A percentile compares a stretch with the other conserved stretches of the same genome.
Evolutionary conservation across 1,140 invertebrate genomes (phyloP).

Genomic region (Drosophila gunungcola): DNA sequence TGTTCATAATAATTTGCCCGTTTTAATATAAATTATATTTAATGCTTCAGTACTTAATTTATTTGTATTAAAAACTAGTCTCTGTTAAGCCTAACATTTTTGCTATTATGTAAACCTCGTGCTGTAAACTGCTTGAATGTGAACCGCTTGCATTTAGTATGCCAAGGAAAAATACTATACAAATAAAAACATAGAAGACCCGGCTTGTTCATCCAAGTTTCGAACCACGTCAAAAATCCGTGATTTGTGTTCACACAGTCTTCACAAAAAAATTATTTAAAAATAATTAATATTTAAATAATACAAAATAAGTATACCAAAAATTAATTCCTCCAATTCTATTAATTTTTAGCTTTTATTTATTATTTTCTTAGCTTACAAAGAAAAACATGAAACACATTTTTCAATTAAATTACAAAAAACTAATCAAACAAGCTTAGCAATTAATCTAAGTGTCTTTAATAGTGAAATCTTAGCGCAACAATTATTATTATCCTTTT

Average conservation of each 20-base stretch:
- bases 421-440: constrained; percentile 79
- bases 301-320: background rate
- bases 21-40: too few species aligned
- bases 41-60: background rate
- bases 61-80: background rate
- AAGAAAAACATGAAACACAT: constrained; percentile 63
- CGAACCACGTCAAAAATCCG: too few species aligned
- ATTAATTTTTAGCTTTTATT: constrained; percentile 59
- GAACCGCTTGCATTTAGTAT: too few species aligned
- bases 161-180: too few species aligned
- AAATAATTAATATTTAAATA: too few species aligned
- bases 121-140: background rate
- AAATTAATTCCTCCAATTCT: constrained; percentile 4
- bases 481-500: constrained; percentile 58
- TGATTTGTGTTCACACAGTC: too few species aligned
- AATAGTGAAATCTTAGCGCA: constrained; percentile 69
- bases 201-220: too few species aligned
- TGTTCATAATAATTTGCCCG: too few species aligned
- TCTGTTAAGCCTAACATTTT: background rate
- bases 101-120: background rate
- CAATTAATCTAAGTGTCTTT: constrained; percentile 39
- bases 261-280: too few species aligned
- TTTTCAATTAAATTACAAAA: constrained; percentile 55
- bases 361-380: constrained; percentile 62
- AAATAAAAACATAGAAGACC: too few species aligned